Base-by-base conservation (phyloP, 2,113 vertebrate genomes). In the Dendropsophus ebraccatus region DNA sequence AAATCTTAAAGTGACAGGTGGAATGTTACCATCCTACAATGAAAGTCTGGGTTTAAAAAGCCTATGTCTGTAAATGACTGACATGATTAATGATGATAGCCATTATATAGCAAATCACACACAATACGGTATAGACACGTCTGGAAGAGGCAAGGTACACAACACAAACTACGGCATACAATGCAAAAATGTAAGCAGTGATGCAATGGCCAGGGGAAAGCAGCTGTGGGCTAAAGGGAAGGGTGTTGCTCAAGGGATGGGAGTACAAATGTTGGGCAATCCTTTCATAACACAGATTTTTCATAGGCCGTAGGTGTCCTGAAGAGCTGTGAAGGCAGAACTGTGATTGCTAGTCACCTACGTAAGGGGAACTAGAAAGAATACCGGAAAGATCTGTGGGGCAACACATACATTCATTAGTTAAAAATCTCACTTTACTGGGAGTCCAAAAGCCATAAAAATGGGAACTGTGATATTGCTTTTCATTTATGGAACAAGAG, bases 191-290 rank as follows among this genome's bases (percentile, higher is more conserved):
- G n/a, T 67, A 0, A 28, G 7, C 35, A 30, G 75, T 79, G 75
- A 70, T 69, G 83, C 74, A 85, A 85, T 56, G 35, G 23, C 28
- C 83, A 45, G 75, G 25, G 75, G 74, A 25, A 74, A 78, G 74
- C 14, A 30, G 14, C 56, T 79, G 47, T 41, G 19, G 28, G n/a
- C 25, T 32, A 62, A 60, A 17, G 52, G 54, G 83, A 76, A 76
- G 54, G 72, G 72, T 65, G 56, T 76, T 84, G 56, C 83, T 65
- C 28, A 77, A 84, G 56, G 72, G 72, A 50, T 49, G 67, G 28
- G 72, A 45, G 72, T 9, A 13, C 4, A 84, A 56, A 56, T 37
- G 35, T 65, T 49, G 12, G 25, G 83, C 37, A 84, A 84, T 76
- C 16, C 35, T 32, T 28, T 60, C 35, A 65, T 65, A 19, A 45